Conservation (phyloP, 2,888 invertebrate species). For the Metallyticus violacea region DNA sequence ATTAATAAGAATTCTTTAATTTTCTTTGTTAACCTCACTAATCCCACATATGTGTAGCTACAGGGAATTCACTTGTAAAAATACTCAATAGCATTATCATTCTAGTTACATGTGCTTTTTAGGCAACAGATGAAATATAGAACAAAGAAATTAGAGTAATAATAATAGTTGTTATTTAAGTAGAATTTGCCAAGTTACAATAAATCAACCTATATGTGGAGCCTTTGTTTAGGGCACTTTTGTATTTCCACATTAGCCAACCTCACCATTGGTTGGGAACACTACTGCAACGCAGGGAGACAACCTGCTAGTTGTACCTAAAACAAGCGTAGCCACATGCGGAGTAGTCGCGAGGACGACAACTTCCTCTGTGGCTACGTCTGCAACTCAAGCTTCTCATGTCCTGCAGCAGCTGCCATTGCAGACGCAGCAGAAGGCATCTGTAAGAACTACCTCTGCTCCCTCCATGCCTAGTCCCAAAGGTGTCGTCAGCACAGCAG, state of each 20-base stretch:
- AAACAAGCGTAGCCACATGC: not conserved
- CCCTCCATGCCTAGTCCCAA: conserved; percentile 2
- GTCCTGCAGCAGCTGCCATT: not conserved
- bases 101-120: too few species aligned
- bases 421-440: conserved; percentile 2
- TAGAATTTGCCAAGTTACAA: too few species aligned
- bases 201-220: not conserved
- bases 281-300: not conserved
- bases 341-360: not conserved
- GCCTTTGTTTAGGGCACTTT: not conserved
- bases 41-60: too few species aligned
- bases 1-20: too few species aligned
- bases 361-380: not conserved
- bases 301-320: not conserved
- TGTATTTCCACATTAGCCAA: not conserved
- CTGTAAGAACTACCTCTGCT: not conserved
- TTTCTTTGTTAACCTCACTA: too few species aligned
- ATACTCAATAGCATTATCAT: too few species aligned
- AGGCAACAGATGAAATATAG: too few species aligned
- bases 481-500: not conserved
- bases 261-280: conserved; percentile 7
- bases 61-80: too few species aligned
- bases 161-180: too few species aligned
- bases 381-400: not conserved
- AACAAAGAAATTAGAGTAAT: too few species aligned